These are phyloP conservation scores for Sebastes matsubarae DNA, from an alignment of 2,797 vertebrate species.

Conservation along the genomic window DNA sequence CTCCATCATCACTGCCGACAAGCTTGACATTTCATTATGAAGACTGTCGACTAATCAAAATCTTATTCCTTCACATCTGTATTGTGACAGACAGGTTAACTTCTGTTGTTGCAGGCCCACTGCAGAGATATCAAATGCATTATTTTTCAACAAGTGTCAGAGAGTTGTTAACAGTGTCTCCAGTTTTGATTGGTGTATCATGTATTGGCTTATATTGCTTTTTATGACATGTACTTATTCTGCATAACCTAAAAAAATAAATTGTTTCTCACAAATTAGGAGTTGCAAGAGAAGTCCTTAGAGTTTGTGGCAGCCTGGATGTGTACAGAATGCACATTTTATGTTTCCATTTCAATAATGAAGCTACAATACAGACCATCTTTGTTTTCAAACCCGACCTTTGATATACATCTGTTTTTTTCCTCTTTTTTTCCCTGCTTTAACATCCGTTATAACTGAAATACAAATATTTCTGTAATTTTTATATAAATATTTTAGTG, in stretches of 20 bases:
- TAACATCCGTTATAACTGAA: neutral
- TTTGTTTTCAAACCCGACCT: neutral
- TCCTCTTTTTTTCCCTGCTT: neutral
- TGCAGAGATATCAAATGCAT: neutral
- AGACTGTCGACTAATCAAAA: conserved; percentile 1
- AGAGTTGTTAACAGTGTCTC: neutral
- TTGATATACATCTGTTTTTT: neutral
- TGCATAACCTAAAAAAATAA: neutral
- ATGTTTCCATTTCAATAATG: neutral
- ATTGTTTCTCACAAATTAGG: neutral
- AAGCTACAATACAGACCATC: neutral
- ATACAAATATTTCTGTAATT: neutral
- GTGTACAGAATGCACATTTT: neutral
- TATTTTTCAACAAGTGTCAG: neutral
- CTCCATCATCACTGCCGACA: neutral
- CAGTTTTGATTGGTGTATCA: neutral
- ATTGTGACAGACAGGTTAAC: neutral
- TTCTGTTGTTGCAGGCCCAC: neutral
- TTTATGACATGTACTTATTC: neutral
- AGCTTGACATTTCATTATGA: conserved; percentile 19
- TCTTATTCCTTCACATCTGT: neutral
- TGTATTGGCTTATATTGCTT: neutral
- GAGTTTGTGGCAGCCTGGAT: neutral
- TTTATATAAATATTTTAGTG: neutral
- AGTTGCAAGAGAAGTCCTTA: neutral